Evolutionary conservation across 2,797 vertebrate species (phyloP), one percentile per base, ranked within the genome.

Genomic region (Tarsius wallacei): DNA sequence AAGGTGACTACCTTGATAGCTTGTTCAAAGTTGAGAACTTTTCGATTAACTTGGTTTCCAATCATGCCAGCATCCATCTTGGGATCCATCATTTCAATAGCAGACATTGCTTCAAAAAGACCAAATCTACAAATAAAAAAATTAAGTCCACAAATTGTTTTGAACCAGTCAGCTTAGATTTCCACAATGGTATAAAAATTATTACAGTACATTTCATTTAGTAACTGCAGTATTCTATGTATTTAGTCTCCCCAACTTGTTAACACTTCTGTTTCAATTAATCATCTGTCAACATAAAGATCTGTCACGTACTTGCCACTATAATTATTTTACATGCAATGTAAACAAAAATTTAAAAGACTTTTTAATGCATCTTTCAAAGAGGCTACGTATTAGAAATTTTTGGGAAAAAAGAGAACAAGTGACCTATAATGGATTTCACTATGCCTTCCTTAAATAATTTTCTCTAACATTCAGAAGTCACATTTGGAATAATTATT

Each of bases 31-130:
- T 99, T 99, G 93, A 99, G 99, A 97, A 99, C 99, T 98, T 99
- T 99, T 93, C 99, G 99, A 98, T 99, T 99, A 98, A 99, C 99
- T 98, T 99, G 99, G 98, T 99, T 99, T 97, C 99, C 99, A 96
- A 99, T 99, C 99, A 99, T 99, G 90, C 99, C 99, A 66, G 99
- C 99, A 96, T 99, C 99, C 99, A 99, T 99, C 98, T 99, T 99
- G 24, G 99, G 99, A 98, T 99, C 99, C 99, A 99, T 99, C 99
- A 99, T 99, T 99, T 99, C 99, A 98, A 99, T 99, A 93, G 99
- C 99, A 94, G 99, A 99, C 99, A 99, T 99, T 80, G 99, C 99
- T 99, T 99, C 99, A 98, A 99, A 99, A 93, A 99, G 99, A 88
- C 99, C 99, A 99, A 99, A 99, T 93, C 99, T 99, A 98, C 76